These are phyloP conservation scores for Lacerta bilineata DNA, from an alignment of 2,797 vertebrate genomes.

Conservation along the genomic window DNA sequence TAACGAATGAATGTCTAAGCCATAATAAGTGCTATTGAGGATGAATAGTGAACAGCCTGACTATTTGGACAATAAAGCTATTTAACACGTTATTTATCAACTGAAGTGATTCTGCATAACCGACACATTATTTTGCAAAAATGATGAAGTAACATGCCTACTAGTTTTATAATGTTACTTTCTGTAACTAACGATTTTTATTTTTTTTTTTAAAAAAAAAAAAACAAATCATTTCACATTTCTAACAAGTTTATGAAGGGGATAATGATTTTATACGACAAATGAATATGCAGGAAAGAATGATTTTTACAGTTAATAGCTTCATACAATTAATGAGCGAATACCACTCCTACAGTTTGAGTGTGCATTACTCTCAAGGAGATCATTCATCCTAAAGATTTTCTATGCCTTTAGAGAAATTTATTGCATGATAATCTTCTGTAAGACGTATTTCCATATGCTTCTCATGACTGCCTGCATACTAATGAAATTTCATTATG, in stretches of 20 bases:
- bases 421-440: constrained; percentile 63
- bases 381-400: constrained; percentile 69
- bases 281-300: constrained; percentile 71
- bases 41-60: constrained; percentile 63
- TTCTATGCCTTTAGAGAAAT: constrained; percentile 65
- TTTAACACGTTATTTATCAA: constrained; percentile 79
- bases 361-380: constrained; percentile 60
- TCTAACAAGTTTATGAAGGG: constrained; percentile 72
- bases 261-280: constrained; percentile 77
- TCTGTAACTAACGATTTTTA: constrained; percentile 72
- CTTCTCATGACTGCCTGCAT: constrained; percentile 64
- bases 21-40: constrained; percentile 72
- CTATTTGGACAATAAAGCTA: constrained; percentile 68
- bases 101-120: constrained; percentile 73
- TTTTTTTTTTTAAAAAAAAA: constrained; percentile 15
- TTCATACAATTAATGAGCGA: constrained; percentile 73
- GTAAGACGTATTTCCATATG: constrained; percentile 63
- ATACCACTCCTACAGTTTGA: constrained; percentile 68
- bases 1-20: constrained; percentile 65
- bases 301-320: constrained; percentile 68
- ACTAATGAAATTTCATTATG: constrained; percentile 51
- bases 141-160: constrained; percentile 68
- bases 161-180: constrained; percentile 71
- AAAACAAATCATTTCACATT: constrained; percentile 73
- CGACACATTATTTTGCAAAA: constrained; percentile 71